These are phyloP conservation scores for Daboia siamensis DNA, from an alignment of 2,113 vertebrate genomes.

Conservation along the genomic window DNA sequence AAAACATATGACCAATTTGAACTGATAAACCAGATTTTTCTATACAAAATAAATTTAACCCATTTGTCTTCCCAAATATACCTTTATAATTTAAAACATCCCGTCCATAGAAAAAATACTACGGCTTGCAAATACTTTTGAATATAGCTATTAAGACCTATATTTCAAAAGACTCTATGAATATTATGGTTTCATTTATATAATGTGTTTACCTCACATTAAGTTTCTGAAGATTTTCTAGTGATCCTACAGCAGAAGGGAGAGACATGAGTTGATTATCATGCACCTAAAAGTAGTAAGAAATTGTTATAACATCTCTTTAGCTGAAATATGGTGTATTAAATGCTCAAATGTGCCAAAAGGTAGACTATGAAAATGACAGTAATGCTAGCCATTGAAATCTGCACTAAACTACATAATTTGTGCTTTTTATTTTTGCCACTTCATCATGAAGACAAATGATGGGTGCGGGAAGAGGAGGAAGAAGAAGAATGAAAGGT, in stretches of 20 bases:
- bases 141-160: neutral
- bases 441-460: neutral
- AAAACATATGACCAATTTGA: neutral
- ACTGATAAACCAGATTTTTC: neutral
- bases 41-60: neutral
- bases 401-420: neutral
- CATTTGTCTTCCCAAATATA: neutral
- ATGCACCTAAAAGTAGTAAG: constrained; percentile 79
- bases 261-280: constrained; percentile 87
- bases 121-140: neutral
- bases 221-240: constrained; percentile 89
- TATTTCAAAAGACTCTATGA: neutral
- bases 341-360: neutral
- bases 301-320: neutral
- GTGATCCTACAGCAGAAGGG: constrained; percentile 80
- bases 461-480: neutral
- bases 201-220: constrained; percentile 70
- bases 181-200: neutral
- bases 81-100: neutral
- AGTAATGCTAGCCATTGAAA: neutral
- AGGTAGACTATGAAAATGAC: neutral
- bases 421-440: neutral
- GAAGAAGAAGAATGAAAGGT: neutral
- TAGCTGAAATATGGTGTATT: neutral
- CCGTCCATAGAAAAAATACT: neutral